Conservation (phyloP, 2,797 vertebrate species). For the Buceros bicornis region DNA sequence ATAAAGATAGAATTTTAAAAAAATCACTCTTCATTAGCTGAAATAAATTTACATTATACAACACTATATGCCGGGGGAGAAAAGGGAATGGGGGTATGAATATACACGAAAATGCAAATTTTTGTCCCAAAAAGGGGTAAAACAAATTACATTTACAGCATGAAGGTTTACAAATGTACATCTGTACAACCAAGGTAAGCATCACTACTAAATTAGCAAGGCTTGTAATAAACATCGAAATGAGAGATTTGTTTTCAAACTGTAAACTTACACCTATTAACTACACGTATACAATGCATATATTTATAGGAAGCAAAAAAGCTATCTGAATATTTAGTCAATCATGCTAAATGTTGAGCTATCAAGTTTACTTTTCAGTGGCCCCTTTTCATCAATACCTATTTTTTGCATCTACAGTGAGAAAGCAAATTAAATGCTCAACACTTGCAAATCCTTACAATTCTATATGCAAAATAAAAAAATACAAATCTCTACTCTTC, state of each 20-base stretch:
- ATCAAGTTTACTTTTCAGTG: constrained; percentile 84
- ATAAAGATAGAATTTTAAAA: constrained; percentile 90
- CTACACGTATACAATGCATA: constrained; percentile 97
- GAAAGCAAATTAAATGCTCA: constrained; percentile 83
- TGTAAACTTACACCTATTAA: constrained; percentile 97
- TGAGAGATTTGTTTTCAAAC: constrained; percentile 86
- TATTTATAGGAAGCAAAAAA: constrained; percentile 94
- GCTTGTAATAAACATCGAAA: constrained; percentile 92
- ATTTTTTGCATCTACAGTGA: constrained; percentile 78
- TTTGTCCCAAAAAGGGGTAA: constrained; percentile 89
- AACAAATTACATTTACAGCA: constrained; percentile 99
- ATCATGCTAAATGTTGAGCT: constrained; percentile 90
- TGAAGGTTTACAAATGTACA: constrained; percentile 99
- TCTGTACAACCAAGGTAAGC: constrained; percentile 98
- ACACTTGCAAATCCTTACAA: constrained; percentile 79
- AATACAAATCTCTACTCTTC: constrained; percentile 79
- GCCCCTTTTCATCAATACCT: constrained; percentile 80
- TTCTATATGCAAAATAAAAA: constrained; percentile 81
- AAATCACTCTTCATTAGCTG: constrained; percentile 95
- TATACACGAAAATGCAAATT: constrained; percentile 98
- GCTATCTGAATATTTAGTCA: constrained; percentile 86
- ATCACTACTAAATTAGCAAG: constrained; percentile 97
- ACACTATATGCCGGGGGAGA: constrained; percentile 93
- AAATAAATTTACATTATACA: constrained; percentile 96
- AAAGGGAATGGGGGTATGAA: constrained; percentile 87